phyloP scores from a whole-genome alignment of 2,888 invertebrate genomes.

The Metopia argyrocephala region DNA sequence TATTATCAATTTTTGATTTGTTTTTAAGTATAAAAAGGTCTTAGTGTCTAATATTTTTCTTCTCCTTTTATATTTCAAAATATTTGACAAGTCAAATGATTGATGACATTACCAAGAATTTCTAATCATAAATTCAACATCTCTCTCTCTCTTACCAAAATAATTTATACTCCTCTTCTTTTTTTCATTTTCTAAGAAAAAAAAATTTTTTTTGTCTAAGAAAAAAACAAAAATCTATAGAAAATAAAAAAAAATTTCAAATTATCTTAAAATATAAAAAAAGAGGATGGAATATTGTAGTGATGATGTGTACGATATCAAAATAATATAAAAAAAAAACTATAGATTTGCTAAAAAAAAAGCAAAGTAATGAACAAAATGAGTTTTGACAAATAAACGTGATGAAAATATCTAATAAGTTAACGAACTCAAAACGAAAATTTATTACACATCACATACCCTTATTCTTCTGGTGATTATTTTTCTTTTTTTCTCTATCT shows the following conservation, averaged over 20 bases:
- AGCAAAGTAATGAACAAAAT: conserved; percentile 52
- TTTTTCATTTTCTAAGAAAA: neutral
- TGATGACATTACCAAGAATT: conserved; percentile 70
- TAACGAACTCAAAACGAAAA: conserved; percentile 4
- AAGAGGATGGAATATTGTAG: neutral
- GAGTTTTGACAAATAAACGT: conserved; percentile 62
- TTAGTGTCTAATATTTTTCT: conserved; percentile 12
- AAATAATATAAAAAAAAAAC: conserved; percentile 41
- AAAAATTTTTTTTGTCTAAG: neutral
- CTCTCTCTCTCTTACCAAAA: neutral
- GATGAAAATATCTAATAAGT: conserved; percentile 57
- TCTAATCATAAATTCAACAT: conserved; percentile 63
- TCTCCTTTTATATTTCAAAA: conserved; percentile 28
- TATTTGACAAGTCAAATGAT: conserved; percentile 70
- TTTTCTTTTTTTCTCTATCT: neutral
- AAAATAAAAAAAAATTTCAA: conserved; percentile 36
- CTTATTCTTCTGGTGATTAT: too few relatives aligned
- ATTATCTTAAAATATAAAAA: conserved; percentile 11
- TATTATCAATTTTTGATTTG: conserved; percentile 28
- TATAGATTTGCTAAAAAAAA: neutral
- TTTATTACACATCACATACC: neutral
- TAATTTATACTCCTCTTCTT: neutral
- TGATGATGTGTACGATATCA: conserved; percentile 30
- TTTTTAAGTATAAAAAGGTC: neutral
- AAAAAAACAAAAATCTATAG: neutral